A percentile compares a stretch with the other conserved stretches of the same genome.
These are phyloP conservation scores for Saxidomus purpurata DNA, from an alignment of 1,140 invertebrate genomes.

Conservation along the genomic window DNA sequence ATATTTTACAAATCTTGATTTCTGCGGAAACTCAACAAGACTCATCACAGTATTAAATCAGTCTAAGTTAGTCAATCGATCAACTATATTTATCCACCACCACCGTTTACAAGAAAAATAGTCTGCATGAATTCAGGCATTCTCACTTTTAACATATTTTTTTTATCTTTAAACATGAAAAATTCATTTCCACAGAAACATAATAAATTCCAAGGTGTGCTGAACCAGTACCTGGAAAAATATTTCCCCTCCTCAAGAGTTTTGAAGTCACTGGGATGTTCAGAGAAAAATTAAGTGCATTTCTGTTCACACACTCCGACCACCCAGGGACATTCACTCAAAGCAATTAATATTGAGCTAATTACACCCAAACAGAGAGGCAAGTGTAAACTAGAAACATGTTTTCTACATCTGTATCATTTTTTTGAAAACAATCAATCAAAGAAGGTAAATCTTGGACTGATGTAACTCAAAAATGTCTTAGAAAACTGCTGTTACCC, in stretches of 20 bases:
- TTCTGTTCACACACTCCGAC: not conserved
- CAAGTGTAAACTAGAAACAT: not conserved
- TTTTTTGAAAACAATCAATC: not conserved
- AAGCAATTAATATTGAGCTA: not conserved
- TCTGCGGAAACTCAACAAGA: too few species aligned
- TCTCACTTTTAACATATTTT: not conserved
- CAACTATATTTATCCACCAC: not conserved
- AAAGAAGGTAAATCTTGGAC: not conserved
- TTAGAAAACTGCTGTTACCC: too few species aligned
- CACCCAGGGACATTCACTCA: not conserved
- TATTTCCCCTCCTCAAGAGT: not conserved
- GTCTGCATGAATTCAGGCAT: not conserved
- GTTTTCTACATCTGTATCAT: not conserved
- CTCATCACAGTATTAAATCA: too few species aligned
- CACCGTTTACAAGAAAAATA: not conserved
- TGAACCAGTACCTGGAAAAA: not conserved
- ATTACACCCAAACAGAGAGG: not conserved
- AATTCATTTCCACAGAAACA: not conserved
- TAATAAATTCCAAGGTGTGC: not conserved
- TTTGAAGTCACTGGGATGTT: not conserved
- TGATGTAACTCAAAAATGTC: too few species aligned
- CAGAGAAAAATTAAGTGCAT: not conserved
- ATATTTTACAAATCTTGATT: too few species aligned
- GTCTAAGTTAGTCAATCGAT: not conserved
- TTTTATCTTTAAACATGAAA: conserved; percentile 1